A percentile compares a stretch with the other conserved stretches of the same genome.
These are phyloP conservation scores for Zootoca vivipara DNA, from an alignment of 2,113 vertebrate species.

Conservation along the genomic window DNA sequence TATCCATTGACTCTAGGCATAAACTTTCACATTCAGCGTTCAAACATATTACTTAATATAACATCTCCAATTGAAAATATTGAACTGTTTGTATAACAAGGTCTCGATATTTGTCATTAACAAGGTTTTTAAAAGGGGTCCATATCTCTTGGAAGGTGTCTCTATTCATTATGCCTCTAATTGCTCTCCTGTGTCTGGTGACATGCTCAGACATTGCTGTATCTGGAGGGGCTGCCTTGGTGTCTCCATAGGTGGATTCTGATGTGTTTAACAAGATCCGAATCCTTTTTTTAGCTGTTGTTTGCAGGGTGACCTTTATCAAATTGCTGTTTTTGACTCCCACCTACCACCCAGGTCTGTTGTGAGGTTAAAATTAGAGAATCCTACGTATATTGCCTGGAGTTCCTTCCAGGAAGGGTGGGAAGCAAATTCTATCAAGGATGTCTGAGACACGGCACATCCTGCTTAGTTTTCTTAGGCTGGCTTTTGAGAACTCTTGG, in stretches of 20 bases:
- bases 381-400: not conserved
- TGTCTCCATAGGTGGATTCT: too few relatives aligned
- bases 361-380: not conserved
- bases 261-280: not conserved
- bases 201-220: too few relatives aligned
- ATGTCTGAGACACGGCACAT: not conserved
- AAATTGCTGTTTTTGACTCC: not conserved
- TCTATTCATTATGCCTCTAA: too few relatives aligned
- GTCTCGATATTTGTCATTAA: too few relatives aligned
- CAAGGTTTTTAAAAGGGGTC: too few relatives aligned
- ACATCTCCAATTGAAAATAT: too few relatives aligned
- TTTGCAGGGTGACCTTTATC: not conserved
- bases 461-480: not conserved
- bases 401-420: not conserved
- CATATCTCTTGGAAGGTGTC: too few relatives aligned
- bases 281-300: not conserved
- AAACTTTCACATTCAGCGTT: too few relatives aligned
- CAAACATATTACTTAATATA: too few relatives aligned
- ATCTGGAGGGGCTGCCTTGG: not conserved
- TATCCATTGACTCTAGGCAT: too few relatives aligned
- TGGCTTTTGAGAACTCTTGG: not conserved
- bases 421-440: not conserved
- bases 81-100: too few relatives aligned
- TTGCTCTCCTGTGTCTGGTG: too few relatives aligned
- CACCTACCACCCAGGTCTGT: not conserved